phyloP scores from a whole-genome alignment of 2,888 invertebrate genomes.

The Eristalinus sepulchralis region DNA sequence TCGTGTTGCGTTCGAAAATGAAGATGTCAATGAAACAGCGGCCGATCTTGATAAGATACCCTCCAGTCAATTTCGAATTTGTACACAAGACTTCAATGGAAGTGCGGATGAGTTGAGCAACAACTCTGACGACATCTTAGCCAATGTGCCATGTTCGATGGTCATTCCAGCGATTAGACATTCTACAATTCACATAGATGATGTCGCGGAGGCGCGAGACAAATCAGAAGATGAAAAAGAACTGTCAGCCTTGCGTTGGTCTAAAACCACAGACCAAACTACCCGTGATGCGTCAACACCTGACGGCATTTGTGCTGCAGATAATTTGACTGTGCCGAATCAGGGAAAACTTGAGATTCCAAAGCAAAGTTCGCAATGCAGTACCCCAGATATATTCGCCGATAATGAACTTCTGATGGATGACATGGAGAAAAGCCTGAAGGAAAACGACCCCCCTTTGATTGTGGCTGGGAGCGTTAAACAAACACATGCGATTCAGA shows the following conservation, averaged over 20 bases:
- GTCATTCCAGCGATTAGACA: conserved; percentile 40
- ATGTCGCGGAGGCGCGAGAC: neutral
- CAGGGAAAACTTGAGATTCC: neutral
- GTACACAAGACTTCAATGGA: conserved; percentile 75
- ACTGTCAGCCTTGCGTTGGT: conserved; percentile 43
- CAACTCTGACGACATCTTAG: conserved; percentile 59
- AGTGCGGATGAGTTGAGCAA: conserved; percentile 40
- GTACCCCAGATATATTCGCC: conserved; percentile 26
- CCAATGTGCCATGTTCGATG: conserved; percentile 42
- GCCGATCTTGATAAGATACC: conserved; percentile 37
- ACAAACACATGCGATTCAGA: neutral
- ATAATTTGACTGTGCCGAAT: neutral
- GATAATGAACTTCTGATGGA: neutral
- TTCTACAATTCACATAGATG: conserved; percentile 12
- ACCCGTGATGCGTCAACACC: neutral
- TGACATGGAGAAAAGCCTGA: neutral
- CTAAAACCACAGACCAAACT: neutral
- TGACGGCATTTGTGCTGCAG: neutral
- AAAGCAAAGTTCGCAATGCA: neutral
- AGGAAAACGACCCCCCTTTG: neutral
- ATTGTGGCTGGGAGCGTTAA: neutral
- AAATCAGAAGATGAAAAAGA: conserved; percentile 23
- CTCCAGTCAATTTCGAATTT: conserved; percentile 73
- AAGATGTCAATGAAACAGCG: neutral
- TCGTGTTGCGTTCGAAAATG: conserved; percentile 34